Evolutionary conservation across 2,888 invertebrate species (phyloP), one percentile per base, ranked within the genome.

Genomic region (Stegophylla sp.): DNA sequence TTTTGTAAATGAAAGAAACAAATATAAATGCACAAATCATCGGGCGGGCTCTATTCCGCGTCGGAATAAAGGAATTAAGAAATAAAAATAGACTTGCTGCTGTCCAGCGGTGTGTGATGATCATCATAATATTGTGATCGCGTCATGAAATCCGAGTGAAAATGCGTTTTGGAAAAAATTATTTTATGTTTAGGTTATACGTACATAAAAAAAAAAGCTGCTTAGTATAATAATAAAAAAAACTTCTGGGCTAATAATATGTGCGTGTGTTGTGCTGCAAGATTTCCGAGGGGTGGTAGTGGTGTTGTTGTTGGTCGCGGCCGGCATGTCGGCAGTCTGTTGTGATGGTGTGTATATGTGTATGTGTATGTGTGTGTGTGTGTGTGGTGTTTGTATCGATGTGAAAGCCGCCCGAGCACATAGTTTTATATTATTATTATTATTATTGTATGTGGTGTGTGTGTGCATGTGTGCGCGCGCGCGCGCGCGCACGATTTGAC

Each of bases 401-500:
- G 69, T 71, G 79, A 79, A 71, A 71, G 69, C 69, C 67, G 59
- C 66, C 48, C n/a, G 48, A 45, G 20, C 48, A 67, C 56, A 77
- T 77, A 77, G 67, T 79, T 71, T 53, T 51, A 10, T n/a, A 34
- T 34, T n/a, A 34, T 34, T 34, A 34, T 34, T n/a, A n/a, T n/a
- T n/a, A n/a, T n/a, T n/a, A 34, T 34, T 34, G 34, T 43, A 43
- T 75, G 48, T 63, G 61, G 53, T 76, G 53, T 53, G 43, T 9
- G 13, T 26, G 34, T 56, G 77, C 67, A 83, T 85, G 83, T 64
- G 66, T 56, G 64, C 71, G 82, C 23, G 69, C 72, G 53, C 83
- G 82, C 69, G 71, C 61, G 53, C 75, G 77, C 26, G 69, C 77
- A 61, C 83, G 82, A 82, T 67, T 81, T 82, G 86, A 85, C 86